Base-by-base conservation (phyloP, 2,797 vertebrate genomes). In the Enteromius afrohamiltoni region DNA sequence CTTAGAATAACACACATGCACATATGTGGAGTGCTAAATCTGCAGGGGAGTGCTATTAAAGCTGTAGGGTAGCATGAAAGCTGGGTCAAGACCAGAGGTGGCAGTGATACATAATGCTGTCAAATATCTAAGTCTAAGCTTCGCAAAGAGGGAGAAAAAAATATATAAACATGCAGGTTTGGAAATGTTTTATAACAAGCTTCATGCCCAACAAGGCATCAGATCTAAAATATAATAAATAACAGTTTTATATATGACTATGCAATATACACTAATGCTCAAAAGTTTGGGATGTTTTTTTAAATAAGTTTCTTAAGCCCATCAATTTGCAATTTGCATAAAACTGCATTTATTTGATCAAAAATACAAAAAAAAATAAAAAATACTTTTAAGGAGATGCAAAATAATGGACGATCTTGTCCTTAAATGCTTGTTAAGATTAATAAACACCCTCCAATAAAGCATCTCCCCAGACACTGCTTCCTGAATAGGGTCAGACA, bases 371-470 rank as follows among this genome's bases (percentile, higher is more conserved):
- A 8, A 40, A 6, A 42, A 9, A 42, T 45, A 10, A 11, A 45
- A 3, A 2, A 45, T 45, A 45, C 42, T 45, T 10, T 11, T 9
- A 11, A 45, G 16, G 23, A 55, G 67, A 62, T 49, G 34, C 69
- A 79, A 68, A 69, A 51, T 76, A 68, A 84, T 79, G n/a, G 49
- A 78, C 13, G 34, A 74, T 76, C 51, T 42, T 8, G n/a, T n/a
- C 62, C 65, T 80, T 84, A 83, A 83, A 81, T 55, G 55, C 34
- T 68, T 82, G 86, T 83, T 74, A 88, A 74, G 65, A 79, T 85
- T 84, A 87, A 90, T 87, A 86, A 87, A 87, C 62, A 86, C 86
- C 55, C 79, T 87, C 26, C 40, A 85, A 87, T 76, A 29, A 86
- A 90, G 71, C 84, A 89, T 80, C 85, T 87, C 88, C 77, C 79